Evolutionary conservation across 2,113 vertebrate genomes (phyloP).

Genomic region (Nesoenas mayeri): DNA sequence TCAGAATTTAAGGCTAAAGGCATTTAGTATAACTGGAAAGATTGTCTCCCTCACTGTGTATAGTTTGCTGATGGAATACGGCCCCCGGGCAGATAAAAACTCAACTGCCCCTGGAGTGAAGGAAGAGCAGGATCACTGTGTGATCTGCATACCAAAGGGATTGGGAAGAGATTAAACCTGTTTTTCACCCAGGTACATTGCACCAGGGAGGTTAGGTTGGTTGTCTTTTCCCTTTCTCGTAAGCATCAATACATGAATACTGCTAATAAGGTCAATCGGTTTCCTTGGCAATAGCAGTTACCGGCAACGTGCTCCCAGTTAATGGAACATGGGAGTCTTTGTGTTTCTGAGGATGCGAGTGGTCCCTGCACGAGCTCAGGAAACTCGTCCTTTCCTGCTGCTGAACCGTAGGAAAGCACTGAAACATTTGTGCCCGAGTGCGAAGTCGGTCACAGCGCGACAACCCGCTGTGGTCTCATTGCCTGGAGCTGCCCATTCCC

Average conservation of each 20-base stretch:
- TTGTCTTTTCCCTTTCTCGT: background rate
- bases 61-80: background rate
- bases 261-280: background rate
- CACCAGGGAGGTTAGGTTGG: background rate
- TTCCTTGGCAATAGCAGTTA: constrained; percentile 14
- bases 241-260: background rate
- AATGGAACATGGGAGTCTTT: background rate
- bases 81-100: background rate
- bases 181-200: background rate
- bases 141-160: background rate
- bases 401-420: background rate
- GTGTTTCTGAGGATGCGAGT: background rate
- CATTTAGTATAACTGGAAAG: background rate
- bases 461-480: accelerated
- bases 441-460: background rate
- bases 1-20: background rate
- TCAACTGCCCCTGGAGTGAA: background rate
- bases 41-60: background rate
- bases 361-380: background rate
- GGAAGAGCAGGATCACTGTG: background rate
- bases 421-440: accelerated
- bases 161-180: background rate
- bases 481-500: background rate
- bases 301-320: accelerated
- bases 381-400: background rate